Base-by-base conservation (phyloP, 2,113 vertebrate genomes). In the Crotalus tigris region DNA sequence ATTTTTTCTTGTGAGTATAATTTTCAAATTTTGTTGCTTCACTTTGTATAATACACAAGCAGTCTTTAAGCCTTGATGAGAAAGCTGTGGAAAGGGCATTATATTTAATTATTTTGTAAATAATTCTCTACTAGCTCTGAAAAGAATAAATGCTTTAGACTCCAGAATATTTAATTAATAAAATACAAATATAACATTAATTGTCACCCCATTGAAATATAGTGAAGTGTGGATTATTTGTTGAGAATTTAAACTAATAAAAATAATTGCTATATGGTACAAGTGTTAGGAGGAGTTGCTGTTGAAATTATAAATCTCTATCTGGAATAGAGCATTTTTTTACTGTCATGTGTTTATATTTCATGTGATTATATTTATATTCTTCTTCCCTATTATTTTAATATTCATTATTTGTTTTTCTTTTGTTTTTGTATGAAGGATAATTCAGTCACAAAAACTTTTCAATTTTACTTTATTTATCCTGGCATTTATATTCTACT, bases 181-280 rank as follows among this genome's bases (percentile, higher is more conserved):
- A 94, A 96, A 92, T 96, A 92, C 95, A 95, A 96, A 95, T 96
- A 94, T 94, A 93, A 91, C 75, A 91, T 0, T 10, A 92, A 92
- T 89, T 90, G 87, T 91, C 87, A 95, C 94, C 95, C 91, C 94
- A 55, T 51, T 51, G 91, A 87, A 1, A 2, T 88, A 91, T 94
- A 95, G 90, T 95, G 93, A 96, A 94, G 75, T 89, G 0, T 57
- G 29, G 17, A 44, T 46, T 92, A 29, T 39, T 92, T 26, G 85
- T 87, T 57, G 55, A 1, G 4, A 96, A 58, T 91, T 33, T 51
- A 51, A 92, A 39, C 29, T 85, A 33, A 24, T 92, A 13, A 85
- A 85, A 51, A 85, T 7, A 85, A 39, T 64, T 64, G 8, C 26
- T 64, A 29, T 64, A 64, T 39, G 51, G 46, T 51, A 49, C 19